Conservation (phyloP, 2,113 vertebrate genomes). For the Myocastor coypus region DNA sequence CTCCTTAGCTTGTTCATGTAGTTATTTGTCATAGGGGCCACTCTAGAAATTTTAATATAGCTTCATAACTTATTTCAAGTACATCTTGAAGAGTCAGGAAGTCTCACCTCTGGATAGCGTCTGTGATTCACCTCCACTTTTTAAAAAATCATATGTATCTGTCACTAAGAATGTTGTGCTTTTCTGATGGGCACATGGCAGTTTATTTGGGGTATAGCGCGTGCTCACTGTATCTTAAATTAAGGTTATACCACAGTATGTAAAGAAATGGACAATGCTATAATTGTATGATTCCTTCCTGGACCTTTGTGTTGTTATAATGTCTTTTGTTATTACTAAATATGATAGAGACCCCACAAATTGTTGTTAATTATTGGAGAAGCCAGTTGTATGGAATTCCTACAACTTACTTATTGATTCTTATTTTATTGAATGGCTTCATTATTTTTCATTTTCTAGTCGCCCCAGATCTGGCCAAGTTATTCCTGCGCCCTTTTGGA, state of each 20-base stretch:
- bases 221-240: neutral
- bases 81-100: neutral
- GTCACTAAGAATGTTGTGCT: neutral
- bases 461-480: neutral
- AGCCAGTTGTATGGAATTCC: neutral
- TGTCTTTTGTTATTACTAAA: neutral
- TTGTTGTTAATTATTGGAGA: constrained; percentile 2
- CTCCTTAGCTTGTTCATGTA: neutral
- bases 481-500: neutral
- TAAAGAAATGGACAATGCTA: neutral
- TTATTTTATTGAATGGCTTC: constrained; percentile 32
- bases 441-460: neutral
- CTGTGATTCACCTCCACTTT: neutral
- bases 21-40: neutral
- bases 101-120: neutral
- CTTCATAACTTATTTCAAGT: neutral
- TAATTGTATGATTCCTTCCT: neutral
- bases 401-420: neutral
- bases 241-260: neutral
- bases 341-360: neutral
- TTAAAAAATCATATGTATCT: neutral
- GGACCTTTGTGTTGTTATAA: neutral
- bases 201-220: neutral
- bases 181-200: neutral
- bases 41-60: neutral